These are phyloP conservation scores for Triplophysa siluroides DNA, from an alignment of 2,113 vertebrate genomes.

Conservation along the genomic window DNA sequence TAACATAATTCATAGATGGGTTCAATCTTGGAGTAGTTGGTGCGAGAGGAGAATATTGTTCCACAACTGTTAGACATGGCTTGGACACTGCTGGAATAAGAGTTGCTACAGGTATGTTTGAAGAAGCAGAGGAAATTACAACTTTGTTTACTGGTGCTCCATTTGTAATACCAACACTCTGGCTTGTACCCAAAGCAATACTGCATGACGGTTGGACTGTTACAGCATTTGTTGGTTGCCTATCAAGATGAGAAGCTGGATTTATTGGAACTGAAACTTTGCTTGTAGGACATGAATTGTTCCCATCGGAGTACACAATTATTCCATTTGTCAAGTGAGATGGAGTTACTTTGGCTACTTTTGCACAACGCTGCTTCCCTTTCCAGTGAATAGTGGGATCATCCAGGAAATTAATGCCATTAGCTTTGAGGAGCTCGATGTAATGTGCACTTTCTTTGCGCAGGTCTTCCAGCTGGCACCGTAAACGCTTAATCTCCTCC, in stretches of 20 bases:
- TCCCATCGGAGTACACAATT: slow-evolving; percentile 90
- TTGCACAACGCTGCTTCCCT: slow-evolving; percentile 85
- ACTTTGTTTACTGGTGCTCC: slow-evolving; percentile 79
- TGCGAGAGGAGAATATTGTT: slow-evolving; percentile 69
- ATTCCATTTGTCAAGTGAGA: slow-evolving; percentile 88
- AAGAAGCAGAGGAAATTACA: slow-evolving; percentile 71
- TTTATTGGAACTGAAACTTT: slow-evolving; percentile 77
- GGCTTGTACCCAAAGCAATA: slow-evolving; percentile 73
- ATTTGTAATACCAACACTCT: slow-evolving; percentile 74
- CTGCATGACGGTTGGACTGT: slow-evolving; percentile 84
- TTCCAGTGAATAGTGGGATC: slow-evolving; percentile 98
- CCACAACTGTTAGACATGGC: slow-evolving; percentile 72
- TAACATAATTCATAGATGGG: slow-evolving; percentile 74
- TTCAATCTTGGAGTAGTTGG: slow-evolving; percentile 62
- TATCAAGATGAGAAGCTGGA: slow-evolving; percentile 77
- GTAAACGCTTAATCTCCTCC: slow-evolving; percentile 91
- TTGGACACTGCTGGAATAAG: slow-evolving; percentile 73
- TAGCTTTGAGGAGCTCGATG: slow-evolving; percentile 92
- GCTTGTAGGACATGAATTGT: slow-evolving; percentile 76
- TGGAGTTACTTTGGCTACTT: slow-evolving; percentile 88
- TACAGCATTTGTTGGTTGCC: slow-evolving; percentile 84
- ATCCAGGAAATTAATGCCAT: slow-evolving; percentile 92
- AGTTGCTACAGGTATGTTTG: slow-evolving; percentile 70
- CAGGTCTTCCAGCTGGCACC: slow-evolving; percentile 88
- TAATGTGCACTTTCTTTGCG: slow-evolving; percentile 92